These are phyloP conservation scores for Andrena haemorrhoa DNA, from an alignment of 2,888 invertebrate species.

Conservation along the genomic window DNA sequence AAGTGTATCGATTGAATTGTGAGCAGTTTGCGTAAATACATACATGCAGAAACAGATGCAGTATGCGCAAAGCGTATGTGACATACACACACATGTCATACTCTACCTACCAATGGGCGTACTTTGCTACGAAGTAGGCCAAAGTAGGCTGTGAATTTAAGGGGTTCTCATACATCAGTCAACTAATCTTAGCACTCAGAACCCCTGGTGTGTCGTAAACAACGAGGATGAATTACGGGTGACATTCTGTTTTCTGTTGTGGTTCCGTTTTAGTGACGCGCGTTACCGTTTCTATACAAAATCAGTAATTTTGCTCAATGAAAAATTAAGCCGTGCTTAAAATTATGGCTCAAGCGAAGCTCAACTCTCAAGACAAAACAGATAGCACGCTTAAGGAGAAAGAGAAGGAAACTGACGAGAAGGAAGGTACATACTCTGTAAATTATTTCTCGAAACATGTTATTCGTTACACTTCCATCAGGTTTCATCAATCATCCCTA, in stretches of 20 bases:
- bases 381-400: slow-evolving; percentile 66
- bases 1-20: too few relatives aligned
- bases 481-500: not conserved
- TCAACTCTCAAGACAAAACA: slow-evolving; percentile 65
- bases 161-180: slow-evolving; percentile 27
- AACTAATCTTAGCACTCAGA: slow-evolving; percentile 7
- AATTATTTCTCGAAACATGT: not conserved
- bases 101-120: not conserved
- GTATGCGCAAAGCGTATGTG: too few relatives aligned
- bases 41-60: too few relatives aligned
- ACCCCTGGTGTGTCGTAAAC: slow-evolving; percentile 42
- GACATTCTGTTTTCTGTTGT: slow-evolving; percentile 13
- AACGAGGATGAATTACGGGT: slow-evolving; percentile 28
- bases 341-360: slow-evolving; percentile 76
- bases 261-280: not conserved
- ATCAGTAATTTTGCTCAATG: slow-evolving; percentile 26
- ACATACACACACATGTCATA: too few relatives aligned
- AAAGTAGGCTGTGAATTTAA: slow-evolving; percentile 4
- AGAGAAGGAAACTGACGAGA: slow-evolving; percentile 75
- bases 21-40: too few relatives aligned
- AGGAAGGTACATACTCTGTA: slow-evolving; percentile 71
- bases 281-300: not conserved
- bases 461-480: not conserved
- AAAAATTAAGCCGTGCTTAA: slow-evolving; percentile 2
- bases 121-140: slow-evolving; percentile 8